Evolutionary conservation across 2,113 vertebrate species (phyloP).

Genomic region (Petromus typicus): DNA sequence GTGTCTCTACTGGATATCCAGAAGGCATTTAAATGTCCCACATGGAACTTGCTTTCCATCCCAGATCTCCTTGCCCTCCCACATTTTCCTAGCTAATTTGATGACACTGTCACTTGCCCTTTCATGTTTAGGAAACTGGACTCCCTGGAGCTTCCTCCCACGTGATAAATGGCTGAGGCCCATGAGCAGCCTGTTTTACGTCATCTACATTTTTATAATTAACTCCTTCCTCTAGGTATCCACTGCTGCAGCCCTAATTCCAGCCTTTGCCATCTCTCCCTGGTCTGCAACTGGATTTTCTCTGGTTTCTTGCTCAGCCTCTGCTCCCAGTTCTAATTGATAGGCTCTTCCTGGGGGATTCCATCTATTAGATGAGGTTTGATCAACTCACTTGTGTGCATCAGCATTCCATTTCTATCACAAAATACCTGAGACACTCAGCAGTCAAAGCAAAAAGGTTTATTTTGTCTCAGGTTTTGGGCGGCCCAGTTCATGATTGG

Average conservation of each 20-base stretch:
- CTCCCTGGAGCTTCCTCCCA: background rate
- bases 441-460: background rate
- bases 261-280: background rate
- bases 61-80: background rate
- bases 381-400: background rate
- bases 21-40: background rate
- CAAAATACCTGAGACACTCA: background rate
- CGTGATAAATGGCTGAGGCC: accelerated
- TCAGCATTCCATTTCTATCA: background rate
- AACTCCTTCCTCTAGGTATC: background rate
- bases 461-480: background rate
- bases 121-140: background rate
- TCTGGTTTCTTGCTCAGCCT: background rate
- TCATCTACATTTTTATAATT: background rate
- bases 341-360: background rate
- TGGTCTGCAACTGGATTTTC: background rate
- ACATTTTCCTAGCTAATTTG: background rate
- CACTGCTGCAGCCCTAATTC: background rate
- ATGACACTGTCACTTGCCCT: background rate
- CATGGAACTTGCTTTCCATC: background rate
- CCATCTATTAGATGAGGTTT: background rate
- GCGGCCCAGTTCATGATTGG: background rate
- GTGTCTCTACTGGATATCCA: background rate
- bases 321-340: background rate
- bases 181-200: accelerated